Evolutionary conservation across 1,140 invertebrate genomes (phyloP).

Genomic region (Neodiprion fabricii): DNA sequence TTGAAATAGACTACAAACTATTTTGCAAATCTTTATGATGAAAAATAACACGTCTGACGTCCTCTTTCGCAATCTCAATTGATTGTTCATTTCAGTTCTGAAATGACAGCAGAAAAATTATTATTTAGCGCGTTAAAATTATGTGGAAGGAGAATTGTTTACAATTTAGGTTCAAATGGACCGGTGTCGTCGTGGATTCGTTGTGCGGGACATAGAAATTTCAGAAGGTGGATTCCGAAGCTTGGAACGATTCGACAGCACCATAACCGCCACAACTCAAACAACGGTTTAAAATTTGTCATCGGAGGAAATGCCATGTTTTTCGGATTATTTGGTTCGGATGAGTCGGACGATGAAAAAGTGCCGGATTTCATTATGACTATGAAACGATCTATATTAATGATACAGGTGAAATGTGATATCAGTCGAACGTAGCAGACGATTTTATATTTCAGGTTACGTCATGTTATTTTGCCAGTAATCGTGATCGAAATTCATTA

Average conservation of each 20-base stretch:
- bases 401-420: slow-evolving; percentile 61
- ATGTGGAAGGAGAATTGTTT: background rate
- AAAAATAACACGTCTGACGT: too few species aligned
- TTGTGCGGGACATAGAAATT: background rate
- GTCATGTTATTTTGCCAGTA: slow-evolving; percentile 6
- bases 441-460: slow-evolving; percentile 13
- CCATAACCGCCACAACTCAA: background rate
- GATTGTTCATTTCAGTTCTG: background rate
- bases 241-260: background rate
- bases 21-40: too few species aligned
- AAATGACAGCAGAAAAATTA: background rate
- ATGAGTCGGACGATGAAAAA: slow-evolving; percentile 62
- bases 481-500: background rate
- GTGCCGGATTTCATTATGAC: slow-evolving; percentile 74
- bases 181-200: background rate
- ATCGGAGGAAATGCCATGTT: slow-evolving; percentile 38
- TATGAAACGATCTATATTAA: slow-evolving; percentile 76
- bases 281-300: background rate
- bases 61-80: background rate
- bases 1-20: too few species aligned
- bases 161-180: background rate
- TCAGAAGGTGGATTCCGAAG: background rate
- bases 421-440: slow-evolving; percentile 6
- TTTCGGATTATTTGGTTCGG: slow-evolving; percentile 49
- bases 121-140: background rate